phyloP scores from a whole-genome alignment of 1,140 invertebrate genomes.

The Bathynomus jamesi region DNA sequence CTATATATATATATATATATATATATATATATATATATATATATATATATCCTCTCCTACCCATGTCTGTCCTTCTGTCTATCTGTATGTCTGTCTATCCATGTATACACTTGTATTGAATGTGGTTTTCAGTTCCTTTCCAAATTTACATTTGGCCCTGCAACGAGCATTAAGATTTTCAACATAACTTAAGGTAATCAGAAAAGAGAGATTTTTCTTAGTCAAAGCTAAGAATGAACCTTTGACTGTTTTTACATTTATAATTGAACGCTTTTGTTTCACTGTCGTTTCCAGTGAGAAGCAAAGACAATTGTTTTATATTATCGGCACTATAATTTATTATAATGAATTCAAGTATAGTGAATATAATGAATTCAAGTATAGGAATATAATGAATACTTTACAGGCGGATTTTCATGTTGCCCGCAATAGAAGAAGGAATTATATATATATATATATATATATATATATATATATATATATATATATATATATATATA shows the following conservation, averaged over 20 bases:
- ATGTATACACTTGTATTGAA: too few relatives aligned
- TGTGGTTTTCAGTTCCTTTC: too few relatives aligned
- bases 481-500: not conserved
- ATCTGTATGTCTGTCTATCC: not conserved
- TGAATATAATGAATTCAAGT: too few relatives aligned
- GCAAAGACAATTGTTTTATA: not conserved
- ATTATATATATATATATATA: slow-evolving; percentile 6
- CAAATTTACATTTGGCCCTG: not conserved
- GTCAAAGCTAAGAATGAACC: not conserved
- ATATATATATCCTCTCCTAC: not conserved
- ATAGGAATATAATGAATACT: too few relatives aligned
- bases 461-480: slow-evolving; percentile 6
- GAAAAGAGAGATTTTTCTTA: not conserved
- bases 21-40: not conserved
- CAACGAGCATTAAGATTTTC: not conserved
- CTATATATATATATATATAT: not conserved
- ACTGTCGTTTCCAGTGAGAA: not conserved
- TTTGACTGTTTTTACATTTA: not conserved
- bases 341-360: not conserved
- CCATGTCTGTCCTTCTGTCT: not conserved
- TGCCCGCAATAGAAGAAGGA: not conserved
- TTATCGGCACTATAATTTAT: not conserved
- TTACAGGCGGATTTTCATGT: too few relatives aligned
- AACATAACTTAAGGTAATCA: not conserved
- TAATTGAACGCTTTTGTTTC: not conserved